Evolutionary conservation across 1,140 invertebrate species (phyloP).

Genomic region (Thereuonema tuberculata): DNA sequence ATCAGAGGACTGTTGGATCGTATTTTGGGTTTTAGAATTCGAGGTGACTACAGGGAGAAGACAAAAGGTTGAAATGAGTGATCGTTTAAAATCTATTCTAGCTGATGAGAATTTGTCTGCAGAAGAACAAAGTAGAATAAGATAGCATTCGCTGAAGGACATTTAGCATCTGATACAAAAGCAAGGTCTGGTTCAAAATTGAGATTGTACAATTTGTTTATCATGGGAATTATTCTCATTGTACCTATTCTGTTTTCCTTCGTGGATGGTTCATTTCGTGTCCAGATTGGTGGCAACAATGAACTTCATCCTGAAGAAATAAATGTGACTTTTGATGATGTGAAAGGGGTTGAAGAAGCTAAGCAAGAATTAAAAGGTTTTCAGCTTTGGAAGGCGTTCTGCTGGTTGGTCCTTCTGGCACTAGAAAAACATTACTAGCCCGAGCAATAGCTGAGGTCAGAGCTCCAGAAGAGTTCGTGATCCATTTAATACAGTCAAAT

Average conservation of each 20-base stretch:
- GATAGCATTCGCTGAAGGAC: slow-evolving; percentile 75
- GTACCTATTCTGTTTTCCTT: slow-evolving; percentile 58
- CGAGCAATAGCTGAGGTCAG: no score
- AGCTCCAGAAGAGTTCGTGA: no score
- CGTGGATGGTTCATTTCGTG: no score
- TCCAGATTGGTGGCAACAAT: no score
- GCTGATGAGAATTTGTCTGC: slow-evolving; percentile 28
- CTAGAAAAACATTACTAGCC: no score
- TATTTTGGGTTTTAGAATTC: neutral
- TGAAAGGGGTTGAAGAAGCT: slow-evolving; percentile 79
- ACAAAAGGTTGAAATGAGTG: slow-evolving; percentile 47
- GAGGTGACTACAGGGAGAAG: slow-evolving; percentile 33
- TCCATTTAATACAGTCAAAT: no score
- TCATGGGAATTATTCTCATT: slow-evolving; percentile 51
- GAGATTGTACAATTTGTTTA: slow-evolving; percentile 21
- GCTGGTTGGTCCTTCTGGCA: slow-evolving; percentile 85
- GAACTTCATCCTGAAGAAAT: no score
- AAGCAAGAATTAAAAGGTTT: slow-evolving; percentile 95
- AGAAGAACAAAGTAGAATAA: slow-evolving; percentile 53
- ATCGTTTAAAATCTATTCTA: slow-evolving; percentile 26
- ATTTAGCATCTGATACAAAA: slow-evolving; percentile 47
- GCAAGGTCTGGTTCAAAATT: slow-evolving; percentile 31
- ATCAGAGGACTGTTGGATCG: neutral
- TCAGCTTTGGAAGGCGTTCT: slow-evolving; percentile 86
- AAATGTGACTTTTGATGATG: no score